Percentiles rank a stretch among this genome's conserved stretches.
Evolutionary conservation across 2,888 invertebrate species (phyloP).

Genomic region (Pristionchus exspectatus): DNA sequence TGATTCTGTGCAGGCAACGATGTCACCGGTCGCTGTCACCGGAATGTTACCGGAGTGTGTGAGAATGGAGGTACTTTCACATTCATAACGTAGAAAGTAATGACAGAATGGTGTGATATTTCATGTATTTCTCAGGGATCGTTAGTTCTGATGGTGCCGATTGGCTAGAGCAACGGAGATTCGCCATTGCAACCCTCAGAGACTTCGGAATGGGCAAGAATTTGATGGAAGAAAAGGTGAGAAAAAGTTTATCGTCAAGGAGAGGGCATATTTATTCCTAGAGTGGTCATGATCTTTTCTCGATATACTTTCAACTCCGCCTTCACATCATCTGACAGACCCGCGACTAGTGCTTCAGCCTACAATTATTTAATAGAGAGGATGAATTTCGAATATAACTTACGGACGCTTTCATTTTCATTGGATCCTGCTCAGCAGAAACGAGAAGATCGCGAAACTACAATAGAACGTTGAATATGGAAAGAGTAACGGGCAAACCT

Average conservation of each 20-base stretch:
- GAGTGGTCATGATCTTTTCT: background rate
- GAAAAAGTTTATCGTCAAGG: too few species aligned
- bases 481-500: background rate
- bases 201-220: slow-evolving; percentile 10
- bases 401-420: background rate
- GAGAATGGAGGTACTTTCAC: slow-evolving; percentile 21
- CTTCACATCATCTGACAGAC: background rate
- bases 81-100: background rate
- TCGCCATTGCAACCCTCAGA: background rate
- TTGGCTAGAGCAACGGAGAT: background rate
- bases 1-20: background rate
- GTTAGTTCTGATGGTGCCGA: background rate
- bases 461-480: background rate
- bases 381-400: background rate
- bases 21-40: background rate
- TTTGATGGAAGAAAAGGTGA: background rate
- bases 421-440: background rate
- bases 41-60: background rate
- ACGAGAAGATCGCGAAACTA: background rate
- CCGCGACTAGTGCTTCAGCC: background rate
- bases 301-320: background rate
- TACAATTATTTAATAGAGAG: background rate
- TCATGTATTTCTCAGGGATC: background rate
- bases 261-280: background rate
- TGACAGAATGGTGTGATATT: background rate